Evolutionary conservation across 2,797 vertebrate species (phyloP), one percentile per base, ranked within the genome.

Genomic region (Menidia menidia): DNA sequence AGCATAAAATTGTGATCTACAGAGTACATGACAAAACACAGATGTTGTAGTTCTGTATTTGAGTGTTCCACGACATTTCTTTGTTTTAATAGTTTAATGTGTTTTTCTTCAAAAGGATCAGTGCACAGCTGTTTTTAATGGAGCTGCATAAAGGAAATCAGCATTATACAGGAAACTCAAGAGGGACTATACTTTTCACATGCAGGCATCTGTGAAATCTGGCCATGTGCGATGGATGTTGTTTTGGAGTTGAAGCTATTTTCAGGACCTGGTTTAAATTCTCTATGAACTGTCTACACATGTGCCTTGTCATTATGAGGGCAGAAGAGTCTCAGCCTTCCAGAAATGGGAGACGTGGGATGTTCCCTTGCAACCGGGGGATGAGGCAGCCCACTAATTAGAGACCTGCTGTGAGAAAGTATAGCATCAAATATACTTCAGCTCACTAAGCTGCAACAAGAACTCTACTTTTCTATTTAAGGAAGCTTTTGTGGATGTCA

Each of bases 291-390:
- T 86, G 72, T 71, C 80, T 86, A 83, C 77, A 67, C 73, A 77
- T 81, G 86, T 82, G 86, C 91, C 89, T 90, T 93, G 87, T 94
- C 87, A 94, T 94, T 94, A 93, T 43, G 48, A 83, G 64, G 59
- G 80, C 77, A 84, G 64, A 90, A 81, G 78, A 90, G 84, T 82
- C 73, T 76, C 57, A 66, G 82, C 48, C 73, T 71, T 88, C 88
- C 89, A 84, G 78, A 92, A 91, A 85, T 78, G 60, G 83, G 75
- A 81, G 74, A 79, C 41, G 68, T 81, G 88, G 86, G 90, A 87
- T 83, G 87, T 76, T 91, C 83, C 80, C 77, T 84, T 14, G 71
- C 89, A 89, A 86, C 78, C 82, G 85, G 76, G 81, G 82, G 82
- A 83, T 70, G 73, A 86, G 81, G 83, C 78, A 73, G 55, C 70